These are phyloP conservation scores for Patella pellucida DNA, from an alignment of 2,888 invertebrate genomes.

Conservation along the genomic window DNA sequence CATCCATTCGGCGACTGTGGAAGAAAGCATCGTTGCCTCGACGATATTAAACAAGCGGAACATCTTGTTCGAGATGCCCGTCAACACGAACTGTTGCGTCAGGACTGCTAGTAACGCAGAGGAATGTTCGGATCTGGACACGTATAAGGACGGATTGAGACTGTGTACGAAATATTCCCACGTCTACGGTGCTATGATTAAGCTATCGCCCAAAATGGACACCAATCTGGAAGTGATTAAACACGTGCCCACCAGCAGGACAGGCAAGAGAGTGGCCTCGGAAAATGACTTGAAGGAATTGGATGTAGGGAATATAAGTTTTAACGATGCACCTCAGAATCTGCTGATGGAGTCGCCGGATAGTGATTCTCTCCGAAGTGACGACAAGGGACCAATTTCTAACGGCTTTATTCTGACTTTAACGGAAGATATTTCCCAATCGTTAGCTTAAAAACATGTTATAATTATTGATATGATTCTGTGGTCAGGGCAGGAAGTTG, in stretches of 20 bases:
- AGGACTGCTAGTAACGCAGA: constrained; percentile 39
- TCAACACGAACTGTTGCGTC: constrained; percentile 35
- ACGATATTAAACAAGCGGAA: constrained; percentile 57
- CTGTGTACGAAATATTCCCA: constrained; percentile 54
- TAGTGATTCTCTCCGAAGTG: constrained; percentile 47
- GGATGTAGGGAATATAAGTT: constrained; percentile 58
- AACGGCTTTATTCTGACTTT: constrained; percentile 48
- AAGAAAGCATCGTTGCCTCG: constrained; percentile 51
- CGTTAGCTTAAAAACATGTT: not conserved
- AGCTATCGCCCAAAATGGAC: constrained; percentile 55
- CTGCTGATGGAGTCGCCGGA: constrained; percentile 47
- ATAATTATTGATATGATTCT: too few relatives aligned
- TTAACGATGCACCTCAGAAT: constrained; percentile 51
- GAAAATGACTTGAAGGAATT: constrained; percentile 51
- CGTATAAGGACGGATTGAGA: constrained; percentile 51
- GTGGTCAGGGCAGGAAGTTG: too few relatives aligned
- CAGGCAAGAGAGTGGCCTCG: constrained; percentile 31
- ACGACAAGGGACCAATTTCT: constrained; percentile 34
- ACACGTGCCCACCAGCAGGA: constrained; percentile 53
- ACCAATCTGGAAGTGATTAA: constrained; percentile 51
- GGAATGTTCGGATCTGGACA: constrained; percentile 39
- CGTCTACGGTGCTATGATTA: constrained; percentile 54
- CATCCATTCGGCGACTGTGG: constrained; percentile 36
- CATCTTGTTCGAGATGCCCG: constrained; percentile 58
- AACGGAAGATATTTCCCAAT: constrained; percentile 3